phyloP scores from a whole-genome alignment of 2,113 vertebrate genomes.

The Panthera uncia region DNA sequence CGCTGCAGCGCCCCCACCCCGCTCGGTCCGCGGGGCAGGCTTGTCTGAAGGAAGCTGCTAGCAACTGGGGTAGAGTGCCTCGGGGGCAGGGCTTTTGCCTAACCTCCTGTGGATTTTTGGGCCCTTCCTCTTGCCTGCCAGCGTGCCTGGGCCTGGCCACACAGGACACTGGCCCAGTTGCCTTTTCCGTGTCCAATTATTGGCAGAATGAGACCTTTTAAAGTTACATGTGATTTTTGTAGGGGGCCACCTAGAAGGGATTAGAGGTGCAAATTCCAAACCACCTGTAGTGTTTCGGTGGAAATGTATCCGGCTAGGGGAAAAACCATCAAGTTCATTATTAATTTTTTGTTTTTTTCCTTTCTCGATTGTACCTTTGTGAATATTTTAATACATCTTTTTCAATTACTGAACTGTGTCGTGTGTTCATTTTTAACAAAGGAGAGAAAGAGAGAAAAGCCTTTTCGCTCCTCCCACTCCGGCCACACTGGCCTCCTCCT shows the following conservation, averaged over 20 bases:
- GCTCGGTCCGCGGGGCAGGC: too few species aligned
- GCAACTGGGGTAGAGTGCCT: too few species aligned
- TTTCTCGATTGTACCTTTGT: conserved; percentile 81
- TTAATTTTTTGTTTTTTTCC: background rate
- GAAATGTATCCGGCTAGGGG: background rate
- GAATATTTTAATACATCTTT: conserved; percentile 86
- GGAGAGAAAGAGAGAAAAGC: background rate
- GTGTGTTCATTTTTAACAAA: conserved; percentile 30
- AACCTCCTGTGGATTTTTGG: background rate
- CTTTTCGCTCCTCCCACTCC: background rate
- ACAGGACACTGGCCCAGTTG: background rate
- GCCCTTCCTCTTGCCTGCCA: background rate
- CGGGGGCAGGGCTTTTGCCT: background rate
- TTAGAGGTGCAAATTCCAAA: background rate
- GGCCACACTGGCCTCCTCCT: too few species aligned
- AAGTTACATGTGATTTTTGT: background rate
- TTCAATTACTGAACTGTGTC: conserved; percentile 66
- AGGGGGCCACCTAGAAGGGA: background rate
- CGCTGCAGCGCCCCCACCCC: too few species aligned
- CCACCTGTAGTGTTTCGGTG: background rate
- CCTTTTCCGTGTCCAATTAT: background rate
- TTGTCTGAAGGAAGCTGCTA: too few species aligned
- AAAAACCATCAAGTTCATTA: background rate
- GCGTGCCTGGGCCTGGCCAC: background rate
- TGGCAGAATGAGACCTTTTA: background rate